phyloP scores from a whole-genome alignment of 2,797 vertebrate species.

The Garrulus glandarius region DNA sequence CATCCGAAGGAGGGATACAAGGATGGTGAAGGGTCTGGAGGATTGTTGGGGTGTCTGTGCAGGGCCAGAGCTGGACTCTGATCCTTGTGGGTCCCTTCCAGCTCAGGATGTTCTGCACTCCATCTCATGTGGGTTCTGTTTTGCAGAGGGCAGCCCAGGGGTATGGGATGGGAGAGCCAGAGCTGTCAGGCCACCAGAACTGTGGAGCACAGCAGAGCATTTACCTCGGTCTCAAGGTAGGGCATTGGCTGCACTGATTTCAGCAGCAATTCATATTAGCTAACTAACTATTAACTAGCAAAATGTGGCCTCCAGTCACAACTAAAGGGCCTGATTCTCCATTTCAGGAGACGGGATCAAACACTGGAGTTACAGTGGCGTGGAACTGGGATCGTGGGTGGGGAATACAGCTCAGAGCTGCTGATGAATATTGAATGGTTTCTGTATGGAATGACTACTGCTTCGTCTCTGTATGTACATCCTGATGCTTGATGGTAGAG shows the following conservation, averaged over 20 bases:
- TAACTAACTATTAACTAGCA: neutral
- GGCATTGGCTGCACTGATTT: neutral
- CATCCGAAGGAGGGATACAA: neutral
- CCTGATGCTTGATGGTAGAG: neutral
- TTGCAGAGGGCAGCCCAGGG: neutral
- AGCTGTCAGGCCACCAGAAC: neutral
- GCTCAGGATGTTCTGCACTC: neutral
- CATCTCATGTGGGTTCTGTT: neutral
- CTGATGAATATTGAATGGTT: neutral
- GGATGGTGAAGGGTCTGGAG: neutral
- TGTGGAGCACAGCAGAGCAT: neutral
- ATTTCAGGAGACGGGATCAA: neutral
- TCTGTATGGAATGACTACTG: neutral
- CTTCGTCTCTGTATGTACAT: neutral
- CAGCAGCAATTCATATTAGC: neutral
- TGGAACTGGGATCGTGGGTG: neutral
- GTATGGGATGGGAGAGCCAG: neutral
- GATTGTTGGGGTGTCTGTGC: neutral
- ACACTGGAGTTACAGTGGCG: accelerated
- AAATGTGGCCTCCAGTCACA: conserved; percentile 13
- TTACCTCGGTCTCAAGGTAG: neutral
- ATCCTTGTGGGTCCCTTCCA: neutral
- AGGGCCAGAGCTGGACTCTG: neutral
- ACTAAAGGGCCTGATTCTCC: neutral
- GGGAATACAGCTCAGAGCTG: neutral